Percentiles rank a stretch among this genome's conserved stretches.
phyloP scores from a whole-genome alignment of 2,888 invertebrate species.

The Sepiola atlantica region DNA sequence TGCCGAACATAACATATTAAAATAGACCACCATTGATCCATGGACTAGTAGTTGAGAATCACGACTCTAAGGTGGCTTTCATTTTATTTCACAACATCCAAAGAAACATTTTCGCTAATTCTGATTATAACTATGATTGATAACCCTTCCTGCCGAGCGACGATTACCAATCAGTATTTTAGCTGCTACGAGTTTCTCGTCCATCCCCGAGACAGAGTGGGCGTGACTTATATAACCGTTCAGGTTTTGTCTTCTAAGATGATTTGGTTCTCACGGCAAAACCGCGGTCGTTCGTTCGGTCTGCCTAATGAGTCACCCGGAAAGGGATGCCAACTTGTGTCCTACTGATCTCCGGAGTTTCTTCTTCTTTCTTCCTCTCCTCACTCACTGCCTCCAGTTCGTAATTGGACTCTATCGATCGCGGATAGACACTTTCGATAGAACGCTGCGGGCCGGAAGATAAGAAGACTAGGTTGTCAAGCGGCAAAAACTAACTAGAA shows the following conservation, averaged over 20 bases:
- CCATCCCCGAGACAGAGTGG: not conserved
- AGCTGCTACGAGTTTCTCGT: not conserved
- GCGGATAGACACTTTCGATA: not conserved
- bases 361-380: not conserved
- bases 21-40: too few relatives aligned
- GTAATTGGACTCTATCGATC: slow-evolving; percentile 9
- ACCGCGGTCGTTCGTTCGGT: not conserved
- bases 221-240: not conserved
- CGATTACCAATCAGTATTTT: not conserved
- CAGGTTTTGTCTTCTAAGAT: not conserved
- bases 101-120: not conserved
- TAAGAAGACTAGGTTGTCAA: not conserved
- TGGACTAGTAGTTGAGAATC: too few relatives aligned
- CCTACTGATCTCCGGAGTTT: not conserved
- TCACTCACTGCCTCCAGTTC: not conserved
- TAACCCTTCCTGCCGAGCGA: not conserved
- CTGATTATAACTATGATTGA: not conserved
- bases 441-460: not conserved
- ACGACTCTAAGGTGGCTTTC: not conserved
- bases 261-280: not conserved
- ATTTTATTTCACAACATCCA: not conserved
- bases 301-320: not conserved
- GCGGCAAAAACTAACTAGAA: not conserved
- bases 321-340: not conserved
- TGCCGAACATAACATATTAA: too few relatives aligned